Evolutionary conservation across 2,113 vertebrate species (phyloP).

Genomic region (Syrrhaptes paradoxus): DNA sequence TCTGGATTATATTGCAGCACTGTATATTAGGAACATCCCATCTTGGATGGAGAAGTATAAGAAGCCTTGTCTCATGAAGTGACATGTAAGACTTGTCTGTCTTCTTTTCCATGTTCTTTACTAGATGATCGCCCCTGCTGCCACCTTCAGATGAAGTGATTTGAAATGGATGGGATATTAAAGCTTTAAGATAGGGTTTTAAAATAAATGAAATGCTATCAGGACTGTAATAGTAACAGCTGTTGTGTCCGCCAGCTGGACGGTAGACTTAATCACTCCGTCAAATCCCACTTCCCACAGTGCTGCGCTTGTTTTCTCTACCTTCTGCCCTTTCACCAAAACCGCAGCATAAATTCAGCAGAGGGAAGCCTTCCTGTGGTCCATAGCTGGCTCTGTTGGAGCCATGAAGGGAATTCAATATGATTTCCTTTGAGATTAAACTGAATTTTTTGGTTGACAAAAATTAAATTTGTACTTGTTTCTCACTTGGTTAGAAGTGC

Average conservation of each 20-base stretch:
- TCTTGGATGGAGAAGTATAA: neutral
- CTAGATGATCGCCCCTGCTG: constrained; percentile 4
- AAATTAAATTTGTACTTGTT: neutral
- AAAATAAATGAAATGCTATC: constrained; percentile 49
- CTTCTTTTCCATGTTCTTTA: neutral
- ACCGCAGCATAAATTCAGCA: rapidly evolving
- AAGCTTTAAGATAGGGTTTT: constrained; percentile 34
- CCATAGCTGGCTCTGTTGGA: neutral
- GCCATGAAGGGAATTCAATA: rapidly evolving
- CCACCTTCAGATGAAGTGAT: constrained; percentile 20
- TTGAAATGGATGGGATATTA: constrained; percentile 29
- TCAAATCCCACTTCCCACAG: neutral
- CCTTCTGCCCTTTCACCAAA: neutral
- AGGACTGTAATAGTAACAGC: constrained; percentile 24
- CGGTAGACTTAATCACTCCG: neutral
- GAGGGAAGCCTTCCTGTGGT: neutral
- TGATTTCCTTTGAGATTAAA: neutral
- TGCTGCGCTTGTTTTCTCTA: neutral
- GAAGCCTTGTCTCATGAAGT: constrained; percentile 20
- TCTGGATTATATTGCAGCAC: neutral
- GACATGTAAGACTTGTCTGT: neutral
- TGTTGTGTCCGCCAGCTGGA: constrained; percentile 40
- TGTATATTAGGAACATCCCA: neutral
- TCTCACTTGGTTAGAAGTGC: neutral
- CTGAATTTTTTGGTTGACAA: neutral